Percentiles rank a stretch among this genome's conserved stretches.
Evolutionary conservation across 1,140 invertebrate genomes (phyloP).

Genomic region (Arion vulgaris): DNA sequence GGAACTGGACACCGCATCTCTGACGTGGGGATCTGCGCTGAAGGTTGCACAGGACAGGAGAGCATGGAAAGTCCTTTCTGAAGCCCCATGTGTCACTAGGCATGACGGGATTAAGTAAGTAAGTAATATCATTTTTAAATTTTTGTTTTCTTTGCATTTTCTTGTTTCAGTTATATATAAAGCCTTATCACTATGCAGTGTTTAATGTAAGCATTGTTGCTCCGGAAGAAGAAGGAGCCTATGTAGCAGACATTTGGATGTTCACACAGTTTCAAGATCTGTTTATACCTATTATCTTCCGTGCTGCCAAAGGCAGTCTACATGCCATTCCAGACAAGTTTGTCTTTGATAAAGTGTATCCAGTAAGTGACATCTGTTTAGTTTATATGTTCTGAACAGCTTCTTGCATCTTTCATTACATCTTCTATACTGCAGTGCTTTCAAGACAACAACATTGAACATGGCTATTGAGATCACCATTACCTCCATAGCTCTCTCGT

Average conservation of each 20-base stretch:
- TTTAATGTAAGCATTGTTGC: conserved; percentile 83
- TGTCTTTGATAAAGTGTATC: conserved; percentile 86
- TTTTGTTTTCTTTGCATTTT: conserved; percentile 29
- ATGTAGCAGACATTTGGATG: conserved; percentile 82
- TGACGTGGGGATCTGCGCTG: too few relatives aligned
- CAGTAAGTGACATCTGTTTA: conserved; percentile 76
- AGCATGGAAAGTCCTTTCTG: too few relatives aligned
- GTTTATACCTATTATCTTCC: conserved; percentile 69
- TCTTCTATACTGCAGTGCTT: too few relatives aligned
- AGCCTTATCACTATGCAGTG: conserved; percentile 81
- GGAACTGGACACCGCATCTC: too few relatives aligned
- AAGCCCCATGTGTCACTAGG: too few relatives aligned
- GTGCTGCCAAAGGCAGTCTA: conserved; percentile 72
- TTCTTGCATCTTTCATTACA: too few relatives aligned
- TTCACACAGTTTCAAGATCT: conserved; percentile 78
- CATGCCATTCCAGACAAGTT: conserved; percentile 74
- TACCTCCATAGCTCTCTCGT: too few relatives aligned
- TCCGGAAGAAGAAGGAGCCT: conserved; percentile 80
- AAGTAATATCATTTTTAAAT: not conserved
- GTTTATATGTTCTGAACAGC: too few relatives aligned
- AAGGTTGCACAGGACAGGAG: too few relatives aligned
- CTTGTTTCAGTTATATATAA: conserved; percentile 76
- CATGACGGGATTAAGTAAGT: too few relatives aligned
- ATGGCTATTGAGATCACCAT: too few relatives aligned
- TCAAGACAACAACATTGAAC: too few relatives aligned